Base-by-base conservation (phyloP, 2,888 invertebrate genomes). In the Tiliacea citrago region DNA sequence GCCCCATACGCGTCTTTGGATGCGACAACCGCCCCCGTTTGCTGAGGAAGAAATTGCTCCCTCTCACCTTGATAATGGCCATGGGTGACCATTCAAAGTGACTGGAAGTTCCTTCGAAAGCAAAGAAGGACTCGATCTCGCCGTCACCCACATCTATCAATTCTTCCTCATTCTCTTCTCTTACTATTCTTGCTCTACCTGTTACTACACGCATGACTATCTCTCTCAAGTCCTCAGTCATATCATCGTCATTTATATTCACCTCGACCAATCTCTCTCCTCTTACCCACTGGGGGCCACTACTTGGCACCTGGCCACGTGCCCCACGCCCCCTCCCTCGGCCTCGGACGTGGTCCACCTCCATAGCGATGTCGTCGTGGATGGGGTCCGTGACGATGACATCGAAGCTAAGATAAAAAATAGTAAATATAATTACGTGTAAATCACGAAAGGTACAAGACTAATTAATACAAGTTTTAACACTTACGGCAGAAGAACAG, bases 1-100 rank as follows among this genome's bases (percentile, higher is more conserved):
- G 62, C 62, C 62, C 21, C 29, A 63, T 63, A 63, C 29, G 47
- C 47, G 12, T 29, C 8, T 60, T 35, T 35, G 7, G 60, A 13
- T 60, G 18, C 10, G 12, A 39, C 21, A 60, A 60, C 60, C 35
- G 24, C 12, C 29, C 47, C 47, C 18, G 45, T 47, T 47, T 18
- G 7, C 47, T 47, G 24, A 12, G 47, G 63, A 12, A 47, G 47
- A 24, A 63, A 47, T 63, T 63, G 7, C 63, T 63, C 63, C 29
- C 18, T 47, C 47, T 21, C 21, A 8, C 65, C 49, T 21, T 21
- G 13, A 65, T 24, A 35, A 18, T 65, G 21, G 49, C 21, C 65
- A 65, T 65, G 21, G 65, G 24, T 65, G 49, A 65, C 65, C 65
- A 65, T 21, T 65, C 65, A 21, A 65, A 49, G 2, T 12, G 12